A percentile compares a stretch with the other conserved stretches of the same genome.
phyloP scores from a whole-genome alignment of 2,797 vertebrate species.

The Lindbergichthys nudifrons region DNA sequence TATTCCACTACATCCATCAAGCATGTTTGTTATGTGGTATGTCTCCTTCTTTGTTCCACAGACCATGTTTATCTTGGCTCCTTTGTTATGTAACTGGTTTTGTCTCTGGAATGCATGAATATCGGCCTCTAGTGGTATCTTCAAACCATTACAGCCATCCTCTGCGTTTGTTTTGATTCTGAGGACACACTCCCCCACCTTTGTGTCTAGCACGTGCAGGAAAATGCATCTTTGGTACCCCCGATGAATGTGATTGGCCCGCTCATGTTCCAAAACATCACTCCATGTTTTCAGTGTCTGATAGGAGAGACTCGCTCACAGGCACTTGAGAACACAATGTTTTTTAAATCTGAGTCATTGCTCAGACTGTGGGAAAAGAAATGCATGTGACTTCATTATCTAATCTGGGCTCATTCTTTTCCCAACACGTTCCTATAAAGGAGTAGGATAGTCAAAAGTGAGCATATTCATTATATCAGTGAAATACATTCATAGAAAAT shows the following conservation, averaged over 20 bases:
- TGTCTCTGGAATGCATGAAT: constrained; percentile 15
- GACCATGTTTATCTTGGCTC: constrained; percentile 49
- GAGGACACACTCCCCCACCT: constrained; percentile 20
- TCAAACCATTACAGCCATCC: constrained; percentile 12
- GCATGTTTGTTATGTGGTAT: constrained; percentile 1
- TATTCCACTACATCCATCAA: constrained; percentile 19
- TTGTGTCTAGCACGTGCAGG: constrained; percentile 50
- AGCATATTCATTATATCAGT: background rate
- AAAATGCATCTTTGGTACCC: constrained; percentile 18
- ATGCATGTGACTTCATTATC: background rate
- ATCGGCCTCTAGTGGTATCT: constrained; percentile 68
- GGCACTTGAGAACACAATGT: background rate
- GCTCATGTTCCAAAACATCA: background rate
- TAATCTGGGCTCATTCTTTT: background rate
- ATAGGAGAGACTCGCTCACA: constrained; percentile 11
- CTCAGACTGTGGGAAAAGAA: background rate
- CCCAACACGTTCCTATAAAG: too few species aligned
- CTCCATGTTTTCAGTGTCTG: constrained; percentile 13
- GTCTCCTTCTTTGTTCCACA: constrained; percentile 49
- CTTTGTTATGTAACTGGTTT: constrained; percentile 73
- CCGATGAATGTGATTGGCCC: constrained; percentile 21
- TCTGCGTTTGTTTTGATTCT: constrained; percentile 60
- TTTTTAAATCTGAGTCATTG: constrained; percentile 33
- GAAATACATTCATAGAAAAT: background rate
- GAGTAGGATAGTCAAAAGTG: background rate